Conservation (phyloP, 30 jellyfish, hydroid and myxozoan species). For the Hydractinia echinata region DNA sequence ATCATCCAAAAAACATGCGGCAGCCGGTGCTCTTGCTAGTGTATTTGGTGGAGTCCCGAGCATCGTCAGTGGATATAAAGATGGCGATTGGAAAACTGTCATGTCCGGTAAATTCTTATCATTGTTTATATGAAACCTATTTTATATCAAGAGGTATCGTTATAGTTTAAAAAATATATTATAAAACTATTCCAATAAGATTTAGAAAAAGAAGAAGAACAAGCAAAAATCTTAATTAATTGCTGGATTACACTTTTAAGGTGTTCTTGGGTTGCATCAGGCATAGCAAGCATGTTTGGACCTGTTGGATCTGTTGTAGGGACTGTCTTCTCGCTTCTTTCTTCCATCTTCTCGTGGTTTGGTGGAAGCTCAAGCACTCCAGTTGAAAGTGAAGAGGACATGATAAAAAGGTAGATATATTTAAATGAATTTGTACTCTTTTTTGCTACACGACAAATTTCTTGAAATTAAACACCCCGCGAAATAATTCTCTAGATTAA, state of each 20-base stretch:
- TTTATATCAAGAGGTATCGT: too few relatives aligned
- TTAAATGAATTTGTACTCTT: background rate
- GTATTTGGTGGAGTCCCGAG: background rate
- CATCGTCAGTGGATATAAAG: background rate
- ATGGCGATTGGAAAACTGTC: background rate
- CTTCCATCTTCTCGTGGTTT: background rate
- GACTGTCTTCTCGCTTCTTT: background rate
- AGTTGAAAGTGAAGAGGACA: background rate
- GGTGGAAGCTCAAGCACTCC: background rate
- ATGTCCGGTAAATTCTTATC: background rate
- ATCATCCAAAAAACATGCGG: background rate
- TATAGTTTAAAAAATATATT: background rate
- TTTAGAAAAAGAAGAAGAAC: background rate
- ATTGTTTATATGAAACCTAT: too few relatives aligned
- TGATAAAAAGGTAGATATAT: background rate
- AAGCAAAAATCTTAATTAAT: too few relatives aligned
- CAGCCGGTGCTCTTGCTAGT: constrained; percentile 1
- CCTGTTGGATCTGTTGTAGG: constrained; percentile 9
- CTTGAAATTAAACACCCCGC: too few relatives aligned
- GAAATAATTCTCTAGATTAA: too few relatives aligned
- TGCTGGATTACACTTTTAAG: background rate
- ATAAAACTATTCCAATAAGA: background rate
- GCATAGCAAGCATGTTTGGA: background rate
- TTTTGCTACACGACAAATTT: background rate
- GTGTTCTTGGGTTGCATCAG: constrained; percentile 16